A percentile compares a stretch with the other conserved stretches of the same genome.
Evolutionary conservation across 2,113 vertebrate species (phyloP).

Genomic region (Panthera tigris): DNA sequence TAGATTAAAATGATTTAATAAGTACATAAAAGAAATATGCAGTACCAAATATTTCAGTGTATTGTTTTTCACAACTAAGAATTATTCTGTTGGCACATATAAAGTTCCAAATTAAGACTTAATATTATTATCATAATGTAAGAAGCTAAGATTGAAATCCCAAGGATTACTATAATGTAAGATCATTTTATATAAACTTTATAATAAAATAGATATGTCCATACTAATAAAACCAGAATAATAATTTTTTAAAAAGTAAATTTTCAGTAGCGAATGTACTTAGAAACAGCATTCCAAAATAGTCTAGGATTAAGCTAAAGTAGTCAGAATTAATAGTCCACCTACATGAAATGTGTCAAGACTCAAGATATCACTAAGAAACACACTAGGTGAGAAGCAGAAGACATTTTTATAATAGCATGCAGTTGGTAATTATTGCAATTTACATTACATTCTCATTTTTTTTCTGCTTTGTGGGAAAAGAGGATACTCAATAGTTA

Average conservation of each 20-base stretch:
- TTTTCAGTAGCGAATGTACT: neutral
- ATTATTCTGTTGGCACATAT: neutral
- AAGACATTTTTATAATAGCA: neutral
- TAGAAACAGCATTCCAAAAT: constrained; percentile 14
- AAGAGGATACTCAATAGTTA: neutral
- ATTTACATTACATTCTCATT: neutral
- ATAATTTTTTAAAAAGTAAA: constrained; percentile 37
- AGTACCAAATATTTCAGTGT: neutral
- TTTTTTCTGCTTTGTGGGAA: neutral
- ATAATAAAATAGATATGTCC: neutral
- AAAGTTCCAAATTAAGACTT: neutral
- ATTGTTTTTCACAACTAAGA: neutral
- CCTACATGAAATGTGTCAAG: constrained; percentile 47
- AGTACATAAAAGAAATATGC: neutral
- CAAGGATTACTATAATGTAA: neutral
- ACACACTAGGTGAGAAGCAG: neutral
- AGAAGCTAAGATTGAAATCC: constrained; percentile 3
- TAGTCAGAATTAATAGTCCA: constrained; percentile 40
- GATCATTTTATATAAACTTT: constrained; percentile 37
- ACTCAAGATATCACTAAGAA: constrained; percentile 41
- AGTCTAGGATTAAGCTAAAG: constrained; percentile 50
- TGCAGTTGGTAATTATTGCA: constrained; percentile 14
- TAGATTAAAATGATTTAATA: neutral
- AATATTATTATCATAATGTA: neutral
- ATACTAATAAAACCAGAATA: constrained; percentile 51